Conservation (phyloP, 2,888 invertebrate species). For the Allophyes oxyacanthae region DNA sequence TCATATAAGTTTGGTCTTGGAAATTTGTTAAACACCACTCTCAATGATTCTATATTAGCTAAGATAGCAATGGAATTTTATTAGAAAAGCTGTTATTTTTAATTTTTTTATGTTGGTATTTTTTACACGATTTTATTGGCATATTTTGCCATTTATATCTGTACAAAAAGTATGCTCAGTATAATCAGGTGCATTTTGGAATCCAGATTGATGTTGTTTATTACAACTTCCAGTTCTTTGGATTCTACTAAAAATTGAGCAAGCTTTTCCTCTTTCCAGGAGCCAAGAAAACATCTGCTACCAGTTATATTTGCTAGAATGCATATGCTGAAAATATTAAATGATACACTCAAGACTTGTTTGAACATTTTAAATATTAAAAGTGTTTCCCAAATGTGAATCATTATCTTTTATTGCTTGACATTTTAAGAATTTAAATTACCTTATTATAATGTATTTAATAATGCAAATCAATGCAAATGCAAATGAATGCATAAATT, state of each 20-base stretch:
- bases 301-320: constrained; percentile 92
- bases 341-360: constrained; percentile 90
- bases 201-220: too few species aligned
- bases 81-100: too few species aligned
- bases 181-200: neutral
- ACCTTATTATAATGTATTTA: constrained; percentile 28
- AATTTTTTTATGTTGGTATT: too few species aligned
- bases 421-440: constrained; percentile 30
- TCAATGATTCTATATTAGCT: neutral
- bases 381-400: constrained; percentile 92
- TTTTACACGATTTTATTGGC: too few species aligned
- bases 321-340: constrained; percentile 91
- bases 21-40: constrained; percentile 8
- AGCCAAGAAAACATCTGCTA: constrained; percentile 91
- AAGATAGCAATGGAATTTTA: neutral
- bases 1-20: neutral
- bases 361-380: constrained; percentile 91
- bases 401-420: constrained; percentile 55
- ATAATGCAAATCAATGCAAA: constrained; percentile 33
- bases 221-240: neutral
- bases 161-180: neutral
- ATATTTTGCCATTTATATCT: too few species aligned
- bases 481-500: constrained; percentile 8
- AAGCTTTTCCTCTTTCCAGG: constrained; percentile 85
- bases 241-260: constrained; percentile 36